Evolutionary conservation across 2,113 vertebrate species (phyloP).

Genomic region (Sebastes schlegelii): DNA sequence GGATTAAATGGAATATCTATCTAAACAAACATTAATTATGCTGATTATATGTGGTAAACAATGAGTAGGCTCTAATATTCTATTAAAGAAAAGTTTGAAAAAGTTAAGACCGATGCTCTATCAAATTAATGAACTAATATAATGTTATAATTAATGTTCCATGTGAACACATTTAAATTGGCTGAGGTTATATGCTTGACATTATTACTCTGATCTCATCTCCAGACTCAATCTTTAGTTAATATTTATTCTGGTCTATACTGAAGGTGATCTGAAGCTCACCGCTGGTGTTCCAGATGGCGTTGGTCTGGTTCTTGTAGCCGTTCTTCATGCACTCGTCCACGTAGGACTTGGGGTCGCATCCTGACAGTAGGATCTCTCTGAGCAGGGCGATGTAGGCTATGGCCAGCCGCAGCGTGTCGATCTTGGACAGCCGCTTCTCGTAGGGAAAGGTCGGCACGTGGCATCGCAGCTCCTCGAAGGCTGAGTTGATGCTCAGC

Average conservation of each 20-base stretch:
- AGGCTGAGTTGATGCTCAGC: slow-evolving; percentile 86
- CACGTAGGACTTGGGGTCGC: slow-evolving; percentile 83
- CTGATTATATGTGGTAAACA: neutral
- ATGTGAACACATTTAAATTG: neutral
- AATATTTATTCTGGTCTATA: neutral
- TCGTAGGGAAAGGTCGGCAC: slow-evolving; percentile 88
- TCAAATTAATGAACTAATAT: neutral
- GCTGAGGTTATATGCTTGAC: neutral
- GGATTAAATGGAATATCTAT: too few relatives aligned
- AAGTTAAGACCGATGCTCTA: neutral
- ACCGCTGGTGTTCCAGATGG: slow-evolving; percentile 88
- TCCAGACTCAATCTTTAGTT: neutral
- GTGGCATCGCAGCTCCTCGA: slow-evolving; percentile 83
- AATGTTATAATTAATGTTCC: neutral
- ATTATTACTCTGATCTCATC: neutral
- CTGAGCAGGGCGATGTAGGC: slow-evolving; percentile 87
- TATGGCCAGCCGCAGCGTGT: slow-evolving; percentile 84
- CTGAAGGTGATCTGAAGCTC: slow-evolving; percentile 50
- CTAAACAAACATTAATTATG: too few relatives aligned
- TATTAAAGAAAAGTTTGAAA: neutral
- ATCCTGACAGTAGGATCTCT: slow-evolving; percentile 86
- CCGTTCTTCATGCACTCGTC: slow-evolving; percentile 85
- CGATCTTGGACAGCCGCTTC: slow-evolving; percentile 88
- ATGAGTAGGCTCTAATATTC: neutral
- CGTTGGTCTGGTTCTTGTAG: slow-evolving; percentile 76